Percentiles rank a stretch among this genome's conserved stretches.
Conservation (phyloP, 37 sponge, comb jelly and placozoan genomes). For the Haliclona indistincta region DNA sequence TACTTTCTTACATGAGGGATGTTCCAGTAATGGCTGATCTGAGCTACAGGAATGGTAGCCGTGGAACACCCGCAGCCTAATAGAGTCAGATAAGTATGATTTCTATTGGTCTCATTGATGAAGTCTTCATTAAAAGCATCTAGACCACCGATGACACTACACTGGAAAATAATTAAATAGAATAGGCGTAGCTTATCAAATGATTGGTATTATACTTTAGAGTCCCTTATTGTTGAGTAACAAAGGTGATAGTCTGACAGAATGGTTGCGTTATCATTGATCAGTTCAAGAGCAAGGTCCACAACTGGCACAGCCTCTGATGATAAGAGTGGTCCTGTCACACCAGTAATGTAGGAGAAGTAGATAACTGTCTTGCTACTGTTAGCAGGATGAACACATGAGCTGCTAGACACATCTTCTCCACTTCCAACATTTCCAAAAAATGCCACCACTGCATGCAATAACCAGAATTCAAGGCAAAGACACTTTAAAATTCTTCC, state of each 20-base stretch:
- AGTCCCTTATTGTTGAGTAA: neutral
- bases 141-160: neutral
- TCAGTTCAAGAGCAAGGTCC: conserved; percentile 3
- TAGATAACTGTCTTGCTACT: no score
- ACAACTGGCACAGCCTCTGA: conserved; percentile 7
- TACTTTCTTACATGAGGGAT: conserved; percentile 14
- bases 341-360: conserved; percentile 11
- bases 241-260: neutral
- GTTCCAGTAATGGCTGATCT: conserved; percentile 40
- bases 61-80: conserved; percentile 26
- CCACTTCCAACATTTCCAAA: no score
- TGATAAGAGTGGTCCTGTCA: neutral
- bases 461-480: no score
- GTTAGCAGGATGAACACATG: no score
- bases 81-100: conserved; percentile 7
- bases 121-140: neutral
- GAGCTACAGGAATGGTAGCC: conserved; percentile 30
- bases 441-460: no score
- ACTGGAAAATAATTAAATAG: neutral
- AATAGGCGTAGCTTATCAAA: no score
- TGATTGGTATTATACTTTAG: neutral
- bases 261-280: neutral
- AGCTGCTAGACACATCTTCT: no score
- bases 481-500: no score
- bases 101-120: neutral